Evolutionary conservation across 2,888 invertebrate genomes (phyloP).

Genomic region (Buathra laborator): DNA sequence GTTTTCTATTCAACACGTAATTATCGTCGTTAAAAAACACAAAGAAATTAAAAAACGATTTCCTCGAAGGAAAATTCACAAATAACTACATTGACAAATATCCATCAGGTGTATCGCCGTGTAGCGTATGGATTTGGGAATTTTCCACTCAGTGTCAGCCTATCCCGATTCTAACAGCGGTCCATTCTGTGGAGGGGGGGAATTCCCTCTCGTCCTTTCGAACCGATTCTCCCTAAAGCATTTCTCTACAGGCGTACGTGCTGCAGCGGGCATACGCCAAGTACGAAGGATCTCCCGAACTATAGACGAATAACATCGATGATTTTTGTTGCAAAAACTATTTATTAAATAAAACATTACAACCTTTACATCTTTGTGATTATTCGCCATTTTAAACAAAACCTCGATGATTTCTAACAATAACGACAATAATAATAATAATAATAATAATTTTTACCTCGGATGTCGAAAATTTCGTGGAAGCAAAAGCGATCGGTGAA

Average conservation of each 20-base stretch:
- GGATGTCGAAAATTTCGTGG: neutral
- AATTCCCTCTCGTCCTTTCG: constrained; percentile 5
- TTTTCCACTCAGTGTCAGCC: constrained; percentile 25
- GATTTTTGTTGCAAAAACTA: neutral
- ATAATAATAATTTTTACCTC: too few relatives aligned
- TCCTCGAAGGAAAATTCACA: neutral
- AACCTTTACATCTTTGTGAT: neutral
- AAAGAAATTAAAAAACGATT: neutral
- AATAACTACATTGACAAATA: neutral
- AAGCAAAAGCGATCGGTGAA: neutral
- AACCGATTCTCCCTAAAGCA: constrained; percentile 2
- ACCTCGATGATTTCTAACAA: neutral
- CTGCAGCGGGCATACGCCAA: neutral
- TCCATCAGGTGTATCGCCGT: neutral
- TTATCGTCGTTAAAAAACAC: too few relatives aligned
- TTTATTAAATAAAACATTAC: neutral
- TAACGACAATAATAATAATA: too few relatives aligned
- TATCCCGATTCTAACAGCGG: constrained; percentile 19
- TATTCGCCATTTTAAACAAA: neutral
- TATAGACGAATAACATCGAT: neutral
- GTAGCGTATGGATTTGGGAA: constrained; percentile 11
- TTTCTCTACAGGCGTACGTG: neutral
- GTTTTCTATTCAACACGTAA: too few relatives aligned
- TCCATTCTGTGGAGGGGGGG: neutral
- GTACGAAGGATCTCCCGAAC: neutral